Conservation (phyloP, 2,113 vertebrate genomes). For the Herpailurus yagouaroundi region DNA sequence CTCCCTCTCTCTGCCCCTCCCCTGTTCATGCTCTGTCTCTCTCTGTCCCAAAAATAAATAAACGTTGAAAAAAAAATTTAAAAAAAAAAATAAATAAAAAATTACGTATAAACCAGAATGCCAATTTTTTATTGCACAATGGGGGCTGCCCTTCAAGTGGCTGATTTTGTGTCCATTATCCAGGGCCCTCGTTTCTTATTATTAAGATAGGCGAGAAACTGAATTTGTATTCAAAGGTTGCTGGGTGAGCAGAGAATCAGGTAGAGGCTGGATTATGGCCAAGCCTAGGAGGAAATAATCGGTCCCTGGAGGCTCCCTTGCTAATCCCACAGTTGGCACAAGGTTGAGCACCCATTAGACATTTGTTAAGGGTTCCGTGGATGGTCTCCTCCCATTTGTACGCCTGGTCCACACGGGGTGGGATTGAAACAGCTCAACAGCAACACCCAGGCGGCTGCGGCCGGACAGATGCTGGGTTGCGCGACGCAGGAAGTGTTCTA, state of each 20-base stretch:
- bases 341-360: neutral
- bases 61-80: too few species aligned
- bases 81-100: too few species aligned
- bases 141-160: neutral
- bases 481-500: conserved; percentile 4
- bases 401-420: neutral
- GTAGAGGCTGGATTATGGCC: neutral
- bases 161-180: conserved; percentile 22
- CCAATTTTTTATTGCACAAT: neutral
- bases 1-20: too few species aligned
- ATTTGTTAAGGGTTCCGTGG: neutral
- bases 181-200: neutral
- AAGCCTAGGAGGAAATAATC: conserved; percentile 7
- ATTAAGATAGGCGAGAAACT: conserved; percentile 19
- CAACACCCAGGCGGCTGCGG: conserved; percentile 20
- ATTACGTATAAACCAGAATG: neutral
- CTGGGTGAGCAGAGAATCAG: conserved; percentile 11
- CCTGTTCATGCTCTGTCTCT: too few species aligned
- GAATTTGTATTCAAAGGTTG: conserved; percentile 36
- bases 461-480: neutral
- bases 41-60: too few species aligned
- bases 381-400: neutral
- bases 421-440: neutral
- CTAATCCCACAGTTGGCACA: conserved; percentile 9
- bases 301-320: neutral